Evolutionary conservation across 2,888 invertebrate species (phyloP).

Genomic region (Sylvicola cinctus): DNA sequence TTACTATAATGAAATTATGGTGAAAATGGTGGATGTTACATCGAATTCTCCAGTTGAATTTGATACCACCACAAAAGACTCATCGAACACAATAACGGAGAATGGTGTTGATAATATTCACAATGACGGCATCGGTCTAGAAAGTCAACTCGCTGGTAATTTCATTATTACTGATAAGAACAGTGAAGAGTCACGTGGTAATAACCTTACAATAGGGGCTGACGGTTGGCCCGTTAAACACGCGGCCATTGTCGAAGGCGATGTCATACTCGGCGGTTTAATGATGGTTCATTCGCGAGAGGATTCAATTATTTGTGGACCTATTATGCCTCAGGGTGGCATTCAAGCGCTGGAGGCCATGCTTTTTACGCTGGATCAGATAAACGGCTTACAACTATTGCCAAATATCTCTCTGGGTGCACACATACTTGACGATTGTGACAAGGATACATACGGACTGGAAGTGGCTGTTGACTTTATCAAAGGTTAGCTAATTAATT

Average conservation of each 20-base stretch:
- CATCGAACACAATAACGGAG: no score
- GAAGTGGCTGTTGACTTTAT: conserved; percentile 95
- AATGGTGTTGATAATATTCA: no score
- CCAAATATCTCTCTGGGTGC: conserved; percentile 69
- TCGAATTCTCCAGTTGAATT: no score
- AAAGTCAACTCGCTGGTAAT: no score
- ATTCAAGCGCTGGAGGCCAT: conserved; percentile 79
- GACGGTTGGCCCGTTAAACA: conserved; percentile 58
- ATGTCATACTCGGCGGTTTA: conserved; percentile 70
- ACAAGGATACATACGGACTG: conserved; percentile 85
- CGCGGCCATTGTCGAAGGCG: conserved; percentile 72
- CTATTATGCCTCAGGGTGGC: conserved; percentile 85
- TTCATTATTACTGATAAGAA: no score
- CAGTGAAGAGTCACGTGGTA: no score
- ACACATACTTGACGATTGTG: conserved; percentile 83
- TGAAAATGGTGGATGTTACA: no score
- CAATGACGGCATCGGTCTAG: no score
- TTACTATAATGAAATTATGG: no score
- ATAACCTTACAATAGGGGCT: no score
- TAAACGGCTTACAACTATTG: conserved; percentile 45
- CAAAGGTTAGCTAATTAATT: conserved; percentile 47
- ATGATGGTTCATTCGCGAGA: conserved; percentile 93
- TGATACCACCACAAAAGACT: no score
- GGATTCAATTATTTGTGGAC: conserved; percentile 73
- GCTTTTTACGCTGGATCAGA: conserved; percentile 71